A percentile compares a stretch with the other conserved stretches of the same genome.
Evolutionary conservation across 1,140 invertebrate species (phyloP).

Genomic region (Drosophila sproati): DNA sequence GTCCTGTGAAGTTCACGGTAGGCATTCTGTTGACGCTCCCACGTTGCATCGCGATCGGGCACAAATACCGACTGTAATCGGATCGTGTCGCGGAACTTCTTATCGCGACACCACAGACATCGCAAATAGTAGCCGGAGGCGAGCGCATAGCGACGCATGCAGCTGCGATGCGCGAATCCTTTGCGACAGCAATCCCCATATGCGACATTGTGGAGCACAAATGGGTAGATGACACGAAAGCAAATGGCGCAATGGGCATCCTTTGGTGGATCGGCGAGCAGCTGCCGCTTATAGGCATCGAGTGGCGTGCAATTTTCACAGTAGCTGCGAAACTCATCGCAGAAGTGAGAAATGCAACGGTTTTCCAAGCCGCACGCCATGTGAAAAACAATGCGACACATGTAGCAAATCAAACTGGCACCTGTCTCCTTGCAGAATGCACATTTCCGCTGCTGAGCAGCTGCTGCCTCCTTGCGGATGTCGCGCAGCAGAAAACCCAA

Average conservation of each 20-base stretch:
- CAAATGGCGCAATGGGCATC: constrained; percentile 57
- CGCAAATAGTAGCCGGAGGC: constrained; percentile 71
- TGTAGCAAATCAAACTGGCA: constrained; percentile 55
- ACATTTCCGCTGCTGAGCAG: constrained; percentile 42
- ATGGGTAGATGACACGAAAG: constrained; percentile 3
- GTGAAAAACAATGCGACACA: constrained; percentile 57
- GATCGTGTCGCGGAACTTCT: constrained; percentile 53
- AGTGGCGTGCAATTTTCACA: constrained; percentile 52
- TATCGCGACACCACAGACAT: constrained; percentile 69
- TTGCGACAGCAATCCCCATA: constrained; percentile 66
- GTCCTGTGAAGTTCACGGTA: constrained; percentile 62
- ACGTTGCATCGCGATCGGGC: constrained; percentile 70
- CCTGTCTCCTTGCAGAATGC: constrained; percentile 39
- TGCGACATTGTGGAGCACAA: constrained; percentile 21
- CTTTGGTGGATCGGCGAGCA: constrained; percentile 28
- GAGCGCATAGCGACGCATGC: constrained; percentile 63
- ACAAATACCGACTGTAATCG: constrained; percentile 65
- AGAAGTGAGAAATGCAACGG: constrained; percentile 45
- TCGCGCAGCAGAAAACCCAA: constrained; percentile 67
- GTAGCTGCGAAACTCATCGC: constrained; percentile 43
- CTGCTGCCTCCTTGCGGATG: constrained; percentile 53
- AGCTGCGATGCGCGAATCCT: constrained; percentile 62
- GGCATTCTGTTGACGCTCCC: constrained; percentile 61
- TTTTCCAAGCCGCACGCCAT: constrained; percentile 43
- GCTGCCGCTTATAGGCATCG: constrained; percentile 35